Evolutionary conservation across 2,888 invertebrate species (phyloP).

Genomic region (Sinodicranocentrus sp.): DNA sequence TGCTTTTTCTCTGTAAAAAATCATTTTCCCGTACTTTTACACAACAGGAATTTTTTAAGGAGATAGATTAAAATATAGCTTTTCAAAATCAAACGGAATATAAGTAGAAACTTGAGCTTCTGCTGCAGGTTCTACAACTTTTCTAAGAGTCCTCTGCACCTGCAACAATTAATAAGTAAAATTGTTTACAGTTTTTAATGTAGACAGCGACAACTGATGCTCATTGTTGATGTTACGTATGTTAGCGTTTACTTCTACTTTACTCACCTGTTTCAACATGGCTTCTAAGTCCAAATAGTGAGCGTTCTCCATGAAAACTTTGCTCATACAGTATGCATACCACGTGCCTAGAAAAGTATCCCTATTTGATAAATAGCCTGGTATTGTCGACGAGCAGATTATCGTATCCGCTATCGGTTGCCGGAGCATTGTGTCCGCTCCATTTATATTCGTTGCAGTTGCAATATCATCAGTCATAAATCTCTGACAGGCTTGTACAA

Average conservation of each 20-base stretch:
- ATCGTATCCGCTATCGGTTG: conserved; percentile 20
- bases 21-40: too few species aligned
- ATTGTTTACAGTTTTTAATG: too few species aligned
- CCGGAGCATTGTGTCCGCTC: background rate
- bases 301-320: conserved; percentile 36
- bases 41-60: background rate
- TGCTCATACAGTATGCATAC: conserved; percentile 17
- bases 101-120: background rate
- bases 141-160: background rate
- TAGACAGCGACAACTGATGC: too few species aligned
- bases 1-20: too few species aligned
- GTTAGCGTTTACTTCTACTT: too few species aligned
- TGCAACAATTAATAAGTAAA: too few species aligned
- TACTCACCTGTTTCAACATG: conserved; percentile 35
- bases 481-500: conserved; percentile 73
- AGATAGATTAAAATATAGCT: background rate
- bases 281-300: background rate
- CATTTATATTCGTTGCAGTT: background rate
- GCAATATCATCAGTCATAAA: conserved; percentile 39
- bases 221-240: too few species aligned
- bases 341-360: conserved; percentile 8
- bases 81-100: background rate
- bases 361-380: conserved; percentile 14
- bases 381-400: conserved; percentile 28
- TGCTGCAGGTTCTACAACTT: background rate